Conservation (phyloP, 2,113 vertebrate genomes). For the Rhynchopsitta pachyrhyncha region DNA sequence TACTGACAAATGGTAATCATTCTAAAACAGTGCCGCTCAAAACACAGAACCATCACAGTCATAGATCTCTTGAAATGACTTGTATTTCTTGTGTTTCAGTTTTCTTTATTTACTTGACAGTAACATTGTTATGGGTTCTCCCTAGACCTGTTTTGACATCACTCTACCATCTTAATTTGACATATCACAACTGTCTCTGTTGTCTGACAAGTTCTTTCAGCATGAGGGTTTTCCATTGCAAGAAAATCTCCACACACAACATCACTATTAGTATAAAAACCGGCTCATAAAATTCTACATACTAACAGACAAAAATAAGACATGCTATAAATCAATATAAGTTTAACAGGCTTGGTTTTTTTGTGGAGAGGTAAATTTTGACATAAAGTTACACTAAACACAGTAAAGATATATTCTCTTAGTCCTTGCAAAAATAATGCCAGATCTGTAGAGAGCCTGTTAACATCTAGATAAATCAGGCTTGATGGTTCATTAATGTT, state of each 20-base stretch:
- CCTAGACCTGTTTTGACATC: slow-evolving; percentile 43
- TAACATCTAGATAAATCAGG: neutral
- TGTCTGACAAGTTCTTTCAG: slow-evolving; percentile 50
- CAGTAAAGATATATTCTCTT: neutral
- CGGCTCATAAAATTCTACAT: neutral
- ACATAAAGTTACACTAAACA: neutral
- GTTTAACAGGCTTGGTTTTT: neutral
- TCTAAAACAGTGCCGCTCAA: slow-evolving; percentile 6
- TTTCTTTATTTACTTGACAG: slow-evolving; percentile 62
- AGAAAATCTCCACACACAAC: slow-evolving; percentile 16
- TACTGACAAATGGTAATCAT: slow-evolving; percentile 29
- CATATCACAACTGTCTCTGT: slow-evolving; percentile 35
- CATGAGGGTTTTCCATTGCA: neutral
- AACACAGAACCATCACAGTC: neutral
- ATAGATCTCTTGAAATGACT: slow-evolving; percentile 20
- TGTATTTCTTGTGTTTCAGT: slow-evolving; percentile 49
- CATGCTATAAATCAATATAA: neutral
- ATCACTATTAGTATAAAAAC: neutral
- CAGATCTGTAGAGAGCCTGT: neutral
- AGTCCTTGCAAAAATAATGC: neutral
- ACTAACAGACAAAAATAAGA: neutral
- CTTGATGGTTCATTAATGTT: neutral
- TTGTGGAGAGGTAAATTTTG: neutral
- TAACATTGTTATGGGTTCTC: slow-evolving; percentile 49
- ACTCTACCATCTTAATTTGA: slow-evolving; percentile 61